Percentiles rank a stretch among this genome's conserved stretches.
These are phyloP conservation scores for Temnothorax nylanderi DNA, from an alignment of 1,140 invertebrate species.

Conservation along the genomic window DNA sequence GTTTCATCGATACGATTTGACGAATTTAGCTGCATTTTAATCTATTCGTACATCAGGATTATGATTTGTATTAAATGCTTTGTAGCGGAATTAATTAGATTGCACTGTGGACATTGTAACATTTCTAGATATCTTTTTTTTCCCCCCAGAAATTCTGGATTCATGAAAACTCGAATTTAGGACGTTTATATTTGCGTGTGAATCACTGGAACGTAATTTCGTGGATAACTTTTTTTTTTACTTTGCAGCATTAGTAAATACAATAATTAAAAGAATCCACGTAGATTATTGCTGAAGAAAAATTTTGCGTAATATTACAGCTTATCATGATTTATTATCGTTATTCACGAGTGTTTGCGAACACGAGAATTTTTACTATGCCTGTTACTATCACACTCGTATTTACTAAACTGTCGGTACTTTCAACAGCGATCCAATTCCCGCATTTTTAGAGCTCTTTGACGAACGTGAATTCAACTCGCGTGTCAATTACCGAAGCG, in stretches of 20 bases:
- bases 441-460: slow-evolving; percentile 44
- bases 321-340: slow-evolving; percentile 49
- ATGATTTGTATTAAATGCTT: slow-evolving; percentile 16
- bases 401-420: slow-evolving; percentile 38
- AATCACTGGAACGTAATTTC: slow-evolving; percentile 19
- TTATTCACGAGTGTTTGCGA: slow-evolving; percentile 14
- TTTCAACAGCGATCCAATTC: slow-evolving; percentile 34
- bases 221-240: slow-evolving; percentile 7
- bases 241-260: not conserved
- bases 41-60: not conserved
- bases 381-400: slow-evolving; percentile 38
- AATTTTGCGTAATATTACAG: not conserved
- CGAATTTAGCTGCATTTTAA: not conserved
- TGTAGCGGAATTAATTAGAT: slow-evolving; percentile 19
- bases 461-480: slow-evolving; percentile 56
- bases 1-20: not conserved
- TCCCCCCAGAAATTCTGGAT: not conserved
- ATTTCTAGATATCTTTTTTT: not conserved
- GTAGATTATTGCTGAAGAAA: slow-evolving; percentile 23
- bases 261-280: slow-evolving; percentile 24
- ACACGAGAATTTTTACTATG: slow-evolving; percentile 30
- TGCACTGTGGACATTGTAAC: not conserved
- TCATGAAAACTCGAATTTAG: not conserved
- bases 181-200: not conserved
- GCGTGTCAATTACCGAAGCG: slow-evolving; percentile 70